Evolutionary conservation across 2,888 invertebrate species (phyloP).

Genomic region (Thereva nobilitata): DNA sequence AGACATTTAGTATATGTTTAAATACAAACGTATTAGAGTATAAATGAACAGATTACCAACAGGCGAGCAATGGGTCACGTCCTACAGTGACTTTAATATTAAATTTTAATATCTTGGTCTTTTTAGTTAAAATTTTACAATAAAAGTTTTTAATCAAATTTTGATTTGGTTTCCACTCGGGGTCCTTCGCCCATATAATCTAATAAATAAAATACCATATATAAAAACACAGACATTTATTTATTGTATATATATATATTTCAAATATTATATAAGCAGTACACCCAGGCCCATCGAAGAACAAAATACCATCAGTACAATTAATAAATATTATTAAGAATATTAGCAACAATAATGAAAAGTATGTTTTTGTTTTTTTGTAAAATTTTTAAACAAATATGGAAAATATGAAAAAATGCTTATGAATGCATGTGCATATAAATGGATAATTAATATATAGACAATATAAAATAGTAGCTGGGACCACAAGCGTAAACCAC

Average conservation of each 20-base stretch:
- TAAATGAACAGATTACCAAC: slow-evolving; percentile 21
- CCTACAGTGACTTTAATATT: slow-evolving; percentile 67
- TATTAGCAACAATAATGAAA: slow-evolving; percentile 11
- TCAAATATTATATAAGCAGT: slow-evolving; percentile 5
- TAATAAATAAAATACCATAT: slow-evolving; percentile 25
- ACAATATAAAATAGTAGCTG: slow-evolving; percentile 27
- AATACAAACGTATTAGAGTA: slow-evolving; percentile 9
- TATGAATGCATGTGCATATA: neutral
- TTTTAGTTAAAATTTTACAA: slow-evolving; percentile 1
- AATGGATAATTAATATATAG: slow-evolving; percentile 12
- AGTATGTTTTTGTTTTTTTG: neutral
- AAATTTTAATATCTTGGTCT: neutral
- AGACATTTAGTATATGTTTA: slow-evolving; percentile 15
- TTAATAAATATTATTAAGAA: slow-evolving; percentile 7
- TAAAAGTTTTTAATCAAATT: slow-evolving; percentile 31
- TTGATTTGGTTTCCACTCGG: slow-evolving; percentile 84
- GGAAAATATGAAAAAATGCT: too few relatives aligned
- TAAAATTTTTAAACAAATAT: too few relatives aligned
- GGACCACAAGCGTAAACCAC: slow-evolving; percentile 41
- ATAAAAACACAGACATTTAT: slow-evolving; percentile 16
- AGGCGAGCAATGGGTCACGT: slow-evolving; percentile 68
- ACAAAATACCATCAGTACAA: slow-evolving; percentile 18
- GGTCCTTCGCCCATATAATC: slow-evolving; percentile 62
- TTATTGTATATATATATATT: slow-evolving; percentile 4
- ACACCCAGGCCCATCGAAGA: slow-evolving; percentile 26